Evolutionary conservation across 2,888 invertebrate genomes (phyloP).

Genomic region (Lathronympha strigana): DNA sequence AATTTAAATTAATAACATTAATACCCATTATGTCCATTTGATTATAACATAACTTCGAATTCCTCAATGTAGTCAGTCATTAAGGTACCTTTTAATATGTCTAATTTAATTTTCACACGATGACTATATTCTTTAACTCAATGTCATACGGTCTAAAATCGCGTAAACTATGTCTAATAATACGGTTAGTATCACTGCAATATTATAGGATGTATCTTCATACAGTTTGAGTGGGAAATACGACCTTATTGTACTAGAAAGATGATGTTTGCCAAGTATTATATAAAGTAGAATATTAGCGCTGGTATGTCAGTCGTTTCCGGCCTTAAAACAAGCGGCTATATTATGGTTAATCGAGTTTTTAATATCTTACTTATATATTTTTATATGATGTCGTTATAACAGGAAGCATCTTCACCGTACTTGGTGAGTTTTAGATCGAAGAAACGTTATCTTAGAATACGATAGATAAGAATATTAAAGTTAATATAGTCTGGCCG

Average conservation of each 20-base stretch:
- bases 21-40: constrained; percentile 1
- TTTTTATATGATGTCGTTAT: no score
- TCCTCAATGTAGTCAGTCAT: neutral
- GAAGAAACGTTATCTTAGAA: no score
- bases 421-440: no score
- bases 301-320: constrained; percentile 62
- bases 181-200: constrained; percentile 3
- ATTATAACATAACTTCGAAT: constrained; percentile 7
- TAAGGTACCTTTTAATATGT: constrained; percentile 11
- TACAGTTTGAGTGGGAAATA: neutral
- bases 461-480: no score
- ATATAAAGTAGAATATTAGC: constrained; percentile 54
- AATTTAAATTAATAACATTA: constrained; percentile 2
- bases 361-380: no score
- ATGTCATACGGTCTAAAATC: neutral
- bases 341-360: no score
- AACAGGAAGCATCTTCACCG: no score
- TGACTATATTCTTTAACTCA: constrained; percentile 19
- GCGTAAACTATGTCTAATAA: neutral
- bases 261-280: constrained; percentile 52
- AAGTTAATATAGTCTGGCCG: no score
- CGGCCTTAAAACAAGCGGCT: constrained; percentile 52
- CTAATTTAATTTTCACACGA: constrained; percentile 17
- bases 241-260: constrained; percentile 7
- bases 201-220: neutral